Percentiles rank a stretch among this genome's conserved stretches.
These are phyloP conservation scores for Triplophysa siluroides DNA, from an alignment of 2,113 vertebrate genomes.

Conservation along the genomic window DNA sequence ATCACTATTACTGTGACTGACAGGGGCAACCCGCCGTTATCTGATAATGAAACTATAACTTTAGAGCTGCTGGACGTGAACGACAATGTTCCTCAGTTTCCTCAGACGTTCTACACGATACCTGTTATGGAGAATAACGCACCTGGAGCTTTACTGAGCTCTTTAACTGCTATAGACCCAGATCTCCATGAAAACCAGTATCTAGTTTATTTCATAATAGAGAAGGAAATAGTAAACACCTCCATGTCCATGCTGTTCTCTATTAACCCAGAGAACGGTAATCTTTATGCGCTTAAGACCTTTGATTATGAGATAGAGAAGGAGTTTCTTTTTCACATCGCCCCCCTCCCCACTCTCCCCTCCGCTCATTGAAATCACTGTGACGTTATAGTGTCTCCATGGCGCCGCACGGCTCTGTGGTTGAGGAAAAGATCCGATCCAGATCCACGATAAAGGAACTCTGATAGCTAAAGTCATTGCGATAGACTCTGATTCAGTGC, in stretches of 20 bases:
- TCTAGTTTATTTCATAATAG: slow-evolving; percentile 80
- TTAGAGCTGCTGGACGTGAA: slow-evolving; percentile 72
- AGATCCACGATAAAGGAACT: slow-evolving; percentile 70
- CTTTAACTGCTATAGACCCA: slow-evolving; percentile 66
- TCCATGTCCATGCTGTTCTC: slow-evolving; percentile 83
- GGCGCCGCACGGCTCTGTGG: slow-evolving; percentile 73
- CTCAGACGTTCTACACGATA: slow-evolving; percentile 63
- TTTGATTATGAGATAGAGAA: slow-evolving; percentile 71
- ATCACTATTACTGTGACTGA: slow-evolving; percentile 68
- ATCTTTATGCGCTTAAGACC: slow-evolving; percentile 68
- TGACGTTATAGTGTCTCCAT: slow-evolving; percentile 77
- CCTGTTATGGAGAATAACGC: slow-evolving; percentile 75
- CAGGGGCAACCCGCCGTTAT: slow-evolving; percentile 70
- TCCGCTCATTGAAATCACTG: too few species aligned
- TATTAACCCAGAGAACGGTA: slow-evolving; percentile 76
- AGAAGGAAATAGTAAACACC: slow-evolving; percentile 76
- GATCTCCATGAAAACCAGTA: slow-evolving; percentile 78
- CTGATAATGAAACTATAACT: slow-evolving; percentile 72
- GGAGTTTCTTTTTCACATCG: slow-evolving; percentile 69
- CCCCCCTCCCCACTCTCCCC: too few species aligned
- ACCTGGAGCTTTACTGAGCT: slow-evolving; percentile 66
- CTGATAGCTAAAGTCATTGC: slow-evolving; percentile 72
- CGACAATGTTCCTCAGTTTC: slow-evolving; percentile 71
- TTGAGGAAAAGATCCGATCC: slow-evolving; percentile 70
- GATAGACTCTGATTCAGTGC: slow-evolving; percentile 73